Evolutionary conservation across 2,797 vertebrate species (phyloP).

Genomic region (Yasuhikotakia modesta): DNA sequence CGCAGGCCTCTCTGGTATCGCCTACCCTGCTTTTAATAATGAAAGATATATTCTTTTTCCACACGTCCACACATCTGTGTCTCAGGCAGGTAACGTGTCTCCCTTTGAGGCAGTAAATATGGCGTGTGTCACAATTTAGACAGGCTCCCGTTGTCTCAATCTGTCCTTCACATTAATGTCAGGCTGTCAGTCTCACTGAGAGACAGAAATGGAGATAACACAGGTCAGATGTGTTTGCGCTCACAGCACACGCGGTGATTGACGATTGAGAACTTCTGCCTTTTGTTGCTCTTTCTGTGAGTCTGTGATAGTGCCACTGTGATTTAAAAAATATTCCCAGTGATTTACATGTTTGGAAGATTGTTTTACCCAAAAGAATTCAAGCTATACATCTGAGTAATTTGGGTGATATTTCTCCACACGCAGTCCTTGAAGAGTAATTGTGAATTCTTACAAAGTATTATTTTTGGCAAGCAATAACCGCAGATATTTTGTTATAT

Average conservation of each 20-base stretch:
- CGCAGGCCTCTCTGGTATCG: too few species aligned
- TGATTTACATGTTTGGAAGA: too few species aligned
- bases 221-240: slow-evolving; percentile 18
- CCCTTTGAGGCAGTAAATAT: slow-evolving; percentile 24
- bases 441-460: neutral
- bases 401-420: neutral
- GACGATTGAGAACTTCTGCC: slow-evolving; percentile 8
- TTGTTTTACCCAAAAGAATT: too few species aligned
- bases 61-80: neutral
- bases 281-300: neutral
- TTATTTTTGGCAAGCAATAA: neutral
- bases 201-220: slow-evolving; percentile 36
- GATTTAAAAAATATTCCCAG: neutral
- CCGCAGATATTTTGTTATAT: neutral
- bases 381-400: too few species aligned
- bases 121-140: slow-evolving; percentile 42
- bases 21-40: too few species aligned
- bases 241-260: slow-evolving; percentile 10
- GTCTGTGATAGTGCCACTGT: neutral
- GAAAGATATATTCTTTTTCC: neutral
- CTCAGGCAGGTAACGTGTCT: neutral
- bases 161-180: slow-evolving; percentile 56
- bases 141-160: slow-evolving; percentile 47
- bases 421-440: neutral
- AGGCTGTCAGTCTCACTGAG: slow-evolving; percentile 61